Evolutionary conservation across 2,888 invertebrate genomes (phyloP).

Genomic region (Dryococelus australis): DNA sequence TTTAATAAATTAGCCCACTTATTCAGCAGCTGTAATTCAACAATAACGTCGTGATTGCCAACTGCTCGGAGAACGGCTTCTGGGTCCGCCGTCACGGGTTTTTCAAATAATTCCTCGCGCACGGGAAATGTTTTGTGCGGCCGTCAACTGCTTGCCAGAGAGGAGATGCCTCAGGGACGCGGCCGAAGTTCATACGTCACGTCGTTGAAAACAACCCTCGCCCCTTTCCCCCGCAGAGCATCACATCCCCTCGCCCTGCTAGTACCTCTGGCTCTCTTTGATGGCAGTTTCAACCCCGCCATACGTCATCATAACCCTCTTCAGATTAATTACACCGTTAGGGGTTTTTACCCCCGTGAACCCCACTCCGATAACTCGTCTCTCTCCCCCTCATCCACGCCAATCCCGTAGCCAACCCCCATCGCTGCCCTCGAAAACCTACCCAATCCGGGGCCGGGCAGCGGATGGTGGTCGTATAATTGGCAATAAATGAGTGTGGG

Average conservation of each 20-base stretch:
- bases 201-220: not conserved
- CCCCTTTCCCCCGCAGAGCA: not conserved
- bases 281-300: constrained; percentile 16
- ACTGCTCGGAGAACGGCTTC: too few relatives aligned
- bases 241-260: not conserved
- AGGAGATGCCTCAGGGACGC: too few relatives aligned
- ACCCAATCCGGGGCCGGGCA: constrained; percentile 10
- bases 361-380: not conserved
- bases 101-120: too few relatives aligned
- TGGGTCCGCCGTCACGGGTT: too few relatives aligned
- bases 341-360: constrained; percentile 11
- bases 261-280: not conserved
- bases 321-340: constrained; percentile 16
- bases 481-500: constrained; percentile 28
- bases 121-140: too few relatives aligned
- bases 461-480: constrained; percentile 27
- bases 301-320: constrained; percentile 16
- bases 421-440: not conserved
- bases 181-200: not conserved
- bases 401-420: not conserved
- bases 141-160: not conserved
- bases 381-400: not conserved
- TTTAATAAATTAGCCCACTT: too few relatives aligned
- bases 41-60: too few relatives aligned
- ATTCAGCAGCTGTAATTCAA: too few relatives aligned